A percentile compares a stretch with the other conserved stretches of the same genome.
Evolutionary conservation across 2,888 invertebrate genomes (phyloP).

Genomic region (Paralinhomoeus sp.): DNA sequence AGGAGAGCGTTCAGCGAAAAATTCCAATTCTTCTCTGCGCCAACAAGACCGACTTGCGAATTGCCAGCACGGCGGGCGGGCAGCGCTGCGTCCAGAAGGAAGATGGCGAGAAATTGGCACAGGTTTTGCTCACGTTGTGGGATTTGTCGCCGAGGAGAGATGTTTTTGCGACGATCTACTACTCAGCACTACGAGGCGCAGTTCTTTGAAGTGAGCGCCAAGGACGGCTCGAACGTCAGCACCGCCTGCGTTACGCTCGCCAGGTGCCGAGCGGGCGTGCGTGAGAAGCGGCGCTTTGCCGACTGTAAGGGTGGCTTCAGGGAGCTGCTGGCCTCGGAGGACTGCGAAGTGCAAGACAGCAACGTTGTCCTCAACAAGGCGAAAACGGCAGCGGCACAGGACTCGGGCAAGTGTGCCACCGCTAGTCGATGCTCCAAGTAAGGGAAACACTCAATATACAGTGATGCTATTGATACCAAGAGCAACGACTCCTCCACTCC

Average conservation of each 20-base stretch:
- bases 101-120: constrained; percentile 32
- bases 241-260: constrained; percentile 14
- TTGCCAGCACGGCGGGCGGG: constrained; percentile 22
- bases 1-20: constrained; percentile 35
- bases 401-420: neutral
- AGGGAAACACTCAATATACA: no score
- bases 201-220: constrained; percentile 18
- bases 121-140: no score
- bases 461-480: no score
- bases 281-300: no score
- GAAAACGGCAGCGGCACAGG: neutral
- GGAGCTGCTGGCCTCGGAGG: constrained; percentile 17
- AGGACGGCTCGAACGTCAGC: constrained; percentile 17
- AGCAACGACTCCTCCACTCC: no score
- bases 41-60: constrained; percentile 37
- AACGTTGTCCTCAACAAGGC: constrained; percentile 1
- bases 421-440: neutral
- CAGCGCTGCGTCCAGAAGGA: constrained; percentile 11
- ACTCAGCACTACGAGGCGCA: constrained; percentile 14
- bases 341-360: constrained; percentile 11
- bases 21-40: constrained; percentile 38
- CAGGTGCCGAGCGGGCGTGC: no score
- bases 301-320: no score
- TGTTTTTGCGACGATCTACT: neutral
- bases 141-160: no score